These are phyloP conservation scores for Amblyopsis hoosieri DNA, from an alignment of 2,797 vertebrate species.

Conservation along the genomic window DNA sequence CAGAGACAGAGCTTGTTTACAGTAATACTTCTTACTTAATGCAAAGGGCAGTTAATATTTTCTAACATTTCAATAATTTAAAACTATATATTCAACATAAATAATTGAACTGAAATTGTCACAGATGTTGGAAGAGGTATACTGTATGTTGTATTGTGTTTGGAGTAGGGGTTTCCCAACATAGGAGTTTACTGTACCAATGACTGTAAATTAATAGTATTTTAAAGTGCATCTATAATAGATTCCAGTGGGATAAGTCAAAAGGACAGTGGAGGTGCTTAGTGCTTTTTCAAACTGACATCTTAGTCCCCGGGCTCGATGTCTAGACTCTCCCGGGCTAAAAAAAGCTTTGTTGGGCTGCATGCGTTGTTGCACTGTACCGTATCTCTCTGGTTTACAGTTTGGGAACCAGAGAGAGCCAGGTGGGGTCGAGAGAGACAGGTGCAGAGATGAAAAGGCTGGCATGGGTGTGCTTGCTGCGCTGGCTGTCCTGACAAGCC, in stretches of 20 bases:
- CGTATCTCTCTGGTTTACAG: conserved; percentile 15
- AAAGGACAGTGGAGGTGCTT: not conserved
- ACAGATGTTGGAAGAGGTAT: too few species aligned
- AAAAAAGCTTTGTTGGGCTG: conserved; percentile 31
- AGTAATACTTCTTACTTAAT: too few species aligned
- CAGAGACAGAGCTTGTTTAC: too few species aligned
- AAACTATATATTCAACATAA: too few species aligned
- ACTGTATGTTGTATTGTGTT: too few species aligned
- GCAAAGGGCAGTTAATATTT: too few species aligned
- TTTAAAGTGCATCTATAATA: too few species aligned
- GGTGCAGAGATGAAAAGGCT: conserved; percentile 72
- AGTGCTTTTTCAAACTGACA: conserved; percentile 17
- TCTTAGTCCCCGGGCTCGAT: not conserved
- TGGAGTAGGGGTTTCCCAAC: too few species aligned
- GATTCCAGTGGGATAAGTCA: not conserved
- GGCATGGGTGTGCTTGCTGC: conserved; percentile 54
- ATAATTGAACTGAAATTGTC: too few species aligned
- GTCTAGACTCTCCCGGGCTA: conserved; percentile 29
- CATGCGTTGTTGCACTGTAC: conserved; percentile 23
- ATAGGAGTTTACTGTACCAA: too few species aligned
- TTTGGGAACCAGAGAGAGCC: conserved; percentile 34
- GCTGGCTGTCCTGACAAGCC: conserved; percentile 71
- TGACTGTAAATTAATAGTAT: too few species aligned
- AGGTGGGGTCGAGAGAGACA: conserved; percentile 54
- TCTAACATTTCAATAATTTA: too few species aligned